Evolutionary conservation across 2,888 invertebrate genomes (phyloP), one percentile per base, ranked within the genome.

Genomic region (Drosophila imparisetae): DNA sequence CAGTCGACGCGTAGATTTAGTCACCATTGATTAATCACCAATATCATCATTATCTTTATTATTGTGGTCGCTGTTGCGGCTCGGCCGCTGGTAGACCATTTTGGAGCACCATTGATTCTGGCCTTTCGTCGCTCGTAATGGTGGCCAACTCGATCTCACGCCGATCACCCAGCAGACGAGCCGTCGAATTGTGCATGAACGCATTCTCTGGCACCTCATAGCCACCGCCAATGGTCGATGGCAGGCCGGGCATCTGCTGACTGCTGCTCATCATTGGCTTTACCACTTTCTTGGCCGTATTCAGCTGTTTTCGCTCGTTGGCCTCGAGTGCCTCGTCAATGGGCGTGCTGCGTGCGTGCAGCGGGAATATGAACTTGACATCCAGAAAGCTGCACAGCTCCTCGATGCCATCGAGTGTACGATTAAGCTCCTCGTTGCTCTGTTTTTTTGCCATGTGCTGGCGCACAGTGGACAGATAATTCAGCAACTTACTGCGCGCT

Each of bases 371-470:
- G 34, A 91, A 90, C 61, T 93, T 92, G 0, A 92, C 85, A 75
- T 93, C 93, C 10, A 93, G 76, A 58, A 92, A 91, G 30, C 88
- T 86, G 67, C 92, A 92, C 57, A 94, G 91, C 83, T 94, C 94
- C 61, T 93, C 93, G 36, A 94, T 93, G 11, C 94, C 94, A 78
- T 93, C 93, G n/a, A 94, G 80, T 0, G 94, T 93, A 60, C 93
- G 91, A 50, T 92, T 93, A 1, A 90, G 65, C 42, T 92, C 91
- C 27, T 92, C 83, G 11, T 91, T 83, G 21, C 67, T 60, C 24
- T 90, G 86, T 27, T 83, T 87, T 30, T 83, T 87, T 53, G 89
- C 80, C 48, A 93, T 80, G 64, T 93, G 90, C 59, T 91, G 90
- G n/a, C 92, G 91, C 40, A 94, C 87, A 4, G 91, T 91, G n/a